Base-by-base conservation (phyloP, 92 coral and sea anemone genomes). In the Palythoa heliodiscus region DNA sequence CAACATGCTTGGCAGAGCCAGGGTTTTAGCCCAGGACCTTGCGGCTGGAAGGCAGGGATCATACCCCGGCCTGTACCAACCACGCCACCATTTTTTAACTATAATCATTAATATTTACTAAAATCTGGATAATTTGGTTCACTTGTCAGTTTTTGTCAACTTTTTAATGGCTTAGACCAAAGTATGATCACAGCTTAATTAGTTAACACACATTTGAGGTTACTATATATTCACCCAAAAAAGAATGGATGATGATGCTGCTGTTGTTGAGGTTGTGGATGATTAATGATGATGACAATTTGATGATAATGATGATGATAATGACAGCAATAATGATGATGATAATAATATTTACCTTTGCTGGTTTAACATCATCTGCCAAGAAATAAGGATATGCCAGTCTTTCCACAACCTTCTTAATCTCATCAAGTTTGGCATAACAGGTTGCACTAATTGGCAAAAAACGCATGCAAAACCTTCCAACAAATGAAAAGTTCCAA, bases 381-480 rank as follows among this genome's bases (percentile, higher is more conserved):
- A 92, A 75, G 72, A 94, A 88, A 17, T 86, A 90, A 3, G 94
- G 89, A 39, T 92, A 83, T 70, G 93, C 92, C 83, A 91, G 63
- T 67, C 83, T 79, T 52, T 78, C 75, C 11, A 92, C 96, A 81
- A 91, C 87, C 60, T 82, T 88, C 71, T 88, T 90, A 25, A 96
- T 94, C 43, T 92, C 92, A 55, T 94, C 94, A 43, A 83, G 86
- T 71, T 77, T 91, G 61, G 99, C 99, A 84, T 91, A 84, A 73
- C 99, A 96, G 66, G 93, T 89, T 1, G 80, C 89, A 73, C 91
- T 84, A 47, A 96, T 78, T 10, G 99, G 99, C 58, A 96, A 87
- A 83, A 94, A 89, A 39, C 99, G 88, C 87, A 87, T 69, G 81
- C 98, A 96, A 86, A 87, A 84, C 75, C 99, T 96, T 89, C 11